A percentile compares a stretch with the other conserved stretches of the same genome.
Conservation (phyloP, 2,113 vertebrate species). For the Malurus elegans region DNA sequence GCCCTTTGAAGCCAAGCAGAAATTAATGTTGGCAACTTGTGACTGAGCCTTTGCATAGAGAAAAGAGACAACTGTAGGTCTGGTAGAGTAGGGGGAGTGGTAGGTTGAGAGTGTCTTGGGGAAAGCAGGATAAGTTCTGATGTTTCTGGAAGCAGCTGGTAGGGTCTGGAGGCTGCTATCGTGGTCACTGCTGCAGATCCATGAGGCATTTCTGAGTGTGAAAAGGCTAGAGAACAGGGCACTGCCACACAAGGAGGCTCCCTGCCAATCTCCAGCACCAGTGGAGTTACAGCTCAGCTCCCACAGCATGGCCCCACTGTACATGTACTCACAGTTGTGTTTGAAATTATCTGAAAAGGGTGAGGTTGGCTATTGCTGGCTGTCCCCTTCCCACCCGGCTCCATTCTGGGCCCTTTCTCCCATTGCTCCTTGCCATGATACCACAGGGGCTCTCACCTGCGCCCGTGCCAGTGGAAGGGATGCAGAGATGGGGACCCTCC, state of each 20-base stretch:
- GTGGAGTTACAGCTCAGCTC: not conserved
- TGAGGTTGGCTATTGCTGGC: not conserved
- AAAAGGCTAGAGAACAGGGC: not conserved
- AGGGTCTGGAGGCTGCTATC: not conserved
- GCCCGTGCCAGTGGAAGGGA: not conserved
- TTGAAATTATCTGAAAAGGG: not conserved
- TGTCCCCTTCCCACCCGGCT: not conserved
- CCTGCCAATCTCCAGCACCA: not conserved
- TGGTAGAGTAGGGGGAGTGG: not conserved
- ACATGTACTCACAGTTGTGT: not conserved
- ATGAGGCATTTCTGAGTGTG: not conserved
- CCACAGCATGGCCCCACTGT: not conserved
- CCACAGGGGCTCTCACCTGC: not conserved
- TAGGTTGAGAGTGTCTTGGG: not conserved
- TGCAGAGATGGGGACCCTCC: not conserved
- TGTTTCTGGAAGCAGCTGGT: not conserved
- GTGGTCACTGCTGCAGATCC: fast-evolving
- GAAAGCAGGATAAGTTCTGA: not conserved
- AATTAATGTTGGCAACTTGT: not conserved
- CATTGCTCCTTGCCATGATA: fast-evolving
- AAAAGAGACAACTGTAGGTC: not conserved
- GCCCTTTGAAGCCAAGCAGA: not conserved
- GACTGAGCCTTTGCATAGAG: not conserved
- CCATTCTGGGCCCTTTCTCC: not conserved
- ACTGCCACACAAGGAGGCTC: not conserved